A percentile compares a stretch with the other conserved stretches of the same genome.
Evolutionary conservation across 2,113 vertebrate species (phyloP).

Genomic region (Prochilodus magdalenae): DNA sequence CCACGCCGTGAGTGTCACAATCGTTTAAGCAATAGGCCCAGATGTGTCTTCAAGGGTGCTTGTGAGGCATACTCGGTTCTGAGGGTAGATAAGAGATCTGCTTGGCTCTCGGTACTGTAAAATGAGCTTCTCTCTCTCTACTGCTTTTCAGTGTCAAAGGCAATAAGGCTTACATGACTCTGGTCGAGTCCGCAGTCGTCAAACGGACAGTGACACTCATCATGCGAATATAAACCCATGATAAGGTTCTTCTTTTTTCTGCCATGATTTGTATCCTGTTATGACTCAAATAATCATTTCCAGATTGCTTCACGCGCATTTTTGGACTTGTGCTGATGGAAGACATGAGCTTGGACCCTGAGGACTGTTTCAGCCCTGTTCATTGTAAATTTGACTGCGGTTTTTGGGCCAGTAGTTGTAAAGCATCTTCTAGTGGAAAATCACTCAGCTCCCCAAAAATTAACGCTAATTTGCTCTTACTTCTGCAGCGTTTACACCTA

Average conservation of each 20-base stretch:
- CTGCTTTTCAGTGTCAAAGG: conserved; percentile 6
- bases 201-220: conserved; percentile 22
- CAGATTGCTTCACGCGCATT: conserved; percentile 47
- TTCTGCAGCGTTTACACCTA: background rate
- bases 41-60: background rate
- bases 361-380: conserved; percentile 25
- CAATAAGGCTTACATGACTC: conserved; percentile 9
- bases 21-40: background rate
- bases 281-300: conserved; percentile 35
- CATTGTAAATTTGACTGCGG: conserved; percentile 2
- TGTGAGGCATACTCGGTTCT: background rate
- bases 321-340: conserved; percentile 18
- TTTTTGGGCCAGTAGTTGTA: background rate
- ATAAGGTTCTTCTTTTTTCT: conserved; percentile 12
- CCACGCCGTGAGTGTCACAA: background rate
- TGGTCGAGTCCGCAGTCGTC: background rate
- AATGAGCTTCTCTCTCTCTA: conserved; percentile 6
- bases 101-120: background rate
- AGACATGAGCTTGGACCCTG: conserved; percentile 7
- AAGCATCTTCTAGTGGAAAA: conserved; percentile 14
- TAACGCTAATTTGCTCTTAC: background rate
- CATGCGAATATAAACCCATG: background rate
- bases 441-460: background rate
- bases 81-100: conserved; percentile 1
- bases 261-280: conserved; percentile 37